phyloP scores from a whole-genome alignment of 2,113 vertebrate species.

The Fregata magnificens region DNA sequence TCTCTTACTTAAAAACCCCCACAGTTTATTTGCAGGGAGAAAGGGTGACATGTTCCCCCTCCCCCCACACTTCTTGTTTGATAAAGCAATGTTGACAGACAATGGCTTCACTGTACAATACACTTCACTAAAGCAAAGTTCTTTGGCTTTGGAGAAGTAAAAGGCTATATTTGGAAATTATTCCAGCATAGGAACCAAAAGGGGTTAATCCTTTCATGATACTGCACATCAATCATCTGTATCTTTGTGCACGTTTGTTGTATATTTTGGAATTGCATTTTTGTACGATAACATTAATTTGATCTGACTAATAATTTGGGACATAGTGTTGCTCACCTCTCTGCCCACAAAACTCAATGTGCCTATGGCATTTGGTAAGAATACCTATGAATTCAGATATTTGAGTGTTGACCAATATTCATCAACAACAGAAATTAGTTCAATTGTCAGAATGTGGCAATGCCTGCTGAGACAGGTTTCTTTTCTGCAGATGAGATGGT shows the following conservation, averaged over 20 bases:
- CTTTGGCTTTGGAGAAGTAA: neutral
- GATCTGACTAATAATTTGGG: neutral
- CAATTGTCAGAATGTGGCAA: slow-evolving; percentile 7
- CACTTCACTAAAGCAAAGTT: neutral
- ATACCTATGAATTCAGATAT: neutral
- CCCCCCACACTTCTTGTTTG: neutral
- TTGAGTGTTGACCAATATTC: neutral
- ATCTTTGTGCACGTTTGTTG: neutral
- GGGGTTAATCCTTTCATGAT: neutral
- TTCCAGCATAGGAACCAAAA: neutral
- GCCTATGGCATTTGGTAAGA: neutral
- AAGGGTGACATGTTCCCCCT: neutral
- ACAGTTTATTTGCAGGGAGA: slow-evolving; percentile 29
- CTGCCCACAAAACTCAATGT: neutral
- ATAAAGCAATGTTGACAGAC: slow-evolving; percentile 11
- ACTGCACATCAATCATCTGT: neutral
- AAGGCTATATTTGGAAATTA: neutral
- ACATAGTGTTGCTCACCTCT: neutral
- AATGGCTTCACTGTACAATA: slow-evolving; percentile 4
- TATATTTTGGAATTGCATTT: neutral
- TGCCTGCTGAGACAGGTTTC: slow-evolving; percentile 30
- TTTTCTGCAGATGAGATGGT: slow-evolving; percentile 11
- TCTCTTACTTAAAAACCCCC: neutral
- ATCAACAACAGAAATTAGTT: slow-evolving; percentile 10
- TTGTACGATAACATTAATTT: neutral